Base-by-base conservation (phyloP, 2,797 vertebrate genomes). In the Chrysocyon brachyurus region DNA sequence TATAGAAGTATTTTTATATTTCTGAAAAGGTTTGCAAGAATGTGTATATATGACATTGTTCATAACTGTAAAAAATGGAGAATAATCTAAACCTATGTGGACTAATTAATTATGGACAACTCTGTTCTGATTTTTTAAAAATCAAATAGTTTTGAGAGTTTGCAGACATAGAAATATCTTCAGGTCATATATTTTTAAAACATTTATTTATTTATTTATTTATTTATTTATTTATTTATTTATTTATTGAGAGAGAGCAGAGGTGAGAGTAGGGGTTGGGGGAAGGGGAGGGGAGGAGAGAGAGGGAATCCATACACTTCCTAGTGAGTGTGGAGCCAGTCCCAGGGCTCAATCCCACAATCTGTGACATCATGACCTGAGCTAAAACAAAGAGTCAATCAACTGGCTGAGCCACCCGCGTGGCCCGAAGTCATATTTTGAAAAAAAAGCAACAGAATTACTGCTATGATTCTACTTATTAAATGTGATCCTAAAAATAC, bases 91-190 rank as follows among this genome's bases (percentile, higher is more conserved):
- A 52, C 14, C 12, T 5, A 26, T 59, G 54, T 9, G 4, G 10
- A 52, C 33, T 64, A 89, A 68, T 87, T 86, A 81, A 87, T 89
- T 89, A 72, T 22, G 46, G 33, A 63, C 56, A 93, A 78, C n/a
- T 70, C 26, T 78, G 54, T 19, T 73, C 40, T 77, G 33, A 31
- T 79, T 68, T 33, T 19, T 82, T 40, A 73, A 92, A 92, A 88
- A n/a, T 83, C 26, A 83, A 84, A 21, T 88, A 59, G 14, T 79
- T 88, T 22, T 86, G 57, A 83, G 24, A 59, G 26, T 83, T 88
- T 84, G 24, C 12, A 93, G 40, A 64, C 26, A 63, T 22, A 66
- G 40, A 70, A 56, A 83, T 83, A 89, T 70, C 68, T 82, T 63
- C 46, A 77, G 57, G 28, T 64, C 9, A 73, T 66, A 52, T 52